Percentiles rank a stretch among this genome's conserved stretches.
Conservation (phyloP, 1,140 invertebrate genomes). For the Ptiloglossa arizonensis region DNA sequence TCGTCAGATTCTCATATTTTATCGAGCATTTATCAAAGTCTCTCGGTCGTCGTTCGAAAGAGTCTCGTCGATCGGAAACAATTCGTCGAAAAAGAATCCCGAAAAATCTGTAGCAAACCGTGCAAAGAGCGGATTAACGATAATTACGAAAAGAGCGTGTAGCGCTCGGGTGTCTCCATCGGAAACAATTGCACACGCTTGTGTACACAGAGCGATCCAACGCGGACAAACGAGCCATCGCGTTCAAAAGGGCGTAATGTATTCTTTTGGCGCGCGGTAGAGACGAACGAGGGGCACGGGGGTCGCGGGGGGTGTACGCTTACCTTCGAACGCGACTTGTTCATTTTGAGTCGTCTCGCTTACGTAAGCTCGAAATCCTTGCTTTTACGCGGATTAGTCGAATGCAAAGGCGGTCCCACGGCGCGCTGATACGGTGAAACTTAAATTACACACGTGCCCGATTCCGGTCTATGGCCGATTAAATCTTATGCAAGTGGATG, state of each 20-base stretch:
- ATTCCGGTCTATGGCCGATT: constrained; percentile 64
- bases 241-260: not conserved
- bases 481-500: constrained; percentile 61
- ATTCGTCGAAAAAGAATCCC: too few relatives aligned
- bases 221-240: not conserved
- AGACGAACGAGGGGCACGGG: too few relatives aligned
- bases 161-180: too few relatives aligned
- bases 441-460: constrained; percentile 67
- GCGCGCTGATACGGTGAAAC: constrained; percentile 59
- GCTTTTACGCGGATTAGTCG: constrained; percentile 66
- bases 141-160: too few relatives aligned
- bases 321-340: constrained; percentile 37
- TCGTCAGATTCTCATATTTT: too few relatives aligned
- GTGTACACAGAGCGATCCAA: too few relatives aligned
- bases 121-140: too few relatives aligned
- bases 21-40: too few relatives aligned
- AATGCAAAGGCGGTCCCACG: constrained; percentile 54
- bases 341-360: constrained; percentile 52
- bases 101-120: too few relatives aligned
- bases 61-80: too few relatives aligned
- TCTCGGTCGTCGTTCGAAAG: too few relatives aligned
- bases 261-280: not conserved
- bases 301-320: not conserved
- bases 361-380: constrained; percentile 66
- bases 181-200: not conserved